Conservation (phyloP, 2,888 invertebrate genomes). For the Sepiola atlantica region DNA sequence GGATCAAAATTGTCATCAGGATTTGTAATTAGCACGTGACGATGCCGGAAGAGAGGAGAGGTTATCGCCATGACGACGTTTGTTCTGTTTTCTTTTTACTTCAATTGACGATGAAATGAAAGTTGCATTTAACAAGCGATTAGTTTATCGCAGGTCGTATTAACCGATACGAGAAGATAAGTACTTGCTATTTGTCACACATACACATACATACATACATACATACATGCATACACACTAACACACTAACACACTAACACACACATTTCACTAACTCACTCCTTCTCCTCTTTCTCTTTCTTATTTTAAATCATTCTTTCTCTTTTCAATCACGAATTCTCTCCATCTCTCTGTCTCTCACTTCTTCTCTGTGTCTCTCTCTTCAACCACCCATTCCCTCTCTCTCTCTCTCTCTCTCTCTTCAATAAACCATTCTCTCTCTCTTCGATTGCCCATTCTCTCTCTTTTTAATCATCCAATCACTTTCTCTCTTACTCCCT, state of each 20-base stretch:
- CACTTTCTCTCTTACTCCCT: background rate
- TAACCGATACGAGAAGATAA: background rate
- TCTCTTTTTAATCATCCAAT: background rate
- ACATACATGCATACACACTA: too few species aligned
- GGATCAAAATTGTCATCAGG: background rate
- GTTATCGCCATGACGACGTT: background rate
- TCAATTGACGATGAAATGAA: background rate
- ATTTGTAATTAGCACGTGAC: too few species aligned
- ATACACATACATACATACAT: too few species aligned
- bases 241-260: too few species aligned
- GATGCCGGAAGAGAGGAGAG: background rate
- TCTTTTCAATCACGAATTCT: background rate
- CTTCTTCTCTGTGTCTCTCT: background rate
- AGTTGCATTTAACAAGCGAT: constrained; percentile 4
- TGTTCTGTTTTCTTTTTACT: background rate
- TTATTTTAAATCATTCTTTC: background rate
- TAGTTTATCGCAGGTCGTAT: background rate
- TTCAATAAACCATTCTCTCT: background rate
- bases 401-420: background rate
- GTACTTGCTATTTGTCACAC: too few species aligned
- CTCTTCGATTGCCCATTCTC: background rate
- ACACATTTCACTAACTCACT: background rate
- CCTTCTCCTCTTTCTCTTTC: background rate
- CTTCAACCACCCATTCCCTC: background rate
- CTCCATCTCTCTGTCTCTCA: background rate